Base-by-base conservation (phyloP, 2,888 invertebrate genomes). In the Pristionchus japonicus region DNA sequence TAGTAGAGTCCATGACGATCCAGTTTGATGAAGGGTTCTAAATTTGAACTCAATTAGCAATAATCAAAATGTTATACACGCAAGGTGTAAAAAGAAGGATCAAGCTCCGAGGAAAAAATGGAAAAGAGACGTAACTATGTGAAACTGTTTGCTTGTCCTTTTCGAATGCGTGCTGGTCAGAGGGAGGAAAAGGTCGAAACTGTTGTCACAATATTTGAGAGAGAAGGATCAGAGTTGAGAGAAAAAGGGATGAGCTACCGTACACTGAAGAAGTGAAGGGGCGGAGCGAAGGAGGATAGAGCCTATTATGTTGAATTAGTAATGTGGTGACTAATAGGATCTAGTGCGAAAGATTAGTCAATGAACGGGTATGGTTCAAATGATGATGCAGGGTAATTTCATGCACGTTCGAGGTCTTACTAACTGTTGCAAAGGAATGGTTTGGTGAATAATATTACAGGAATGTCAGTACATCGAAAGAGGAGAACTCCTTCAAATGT, bases 121-220 rank as follows among this genome's bases (percentile, higher is more conserved):
- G n/a, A n/a, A n/a, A n/a, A n/a, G n/a, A n/a, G 61, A 27, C n/a
- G 11, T 61, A 11, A 23, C 27, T 27, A 1, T 3, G 11, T 31
- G 67, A 67, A 70, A 70, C 37, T 37, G 70, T 70, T 70, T 70
- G 37, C 37, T 70, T 70, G 70, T 23, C 15, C 70, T 70, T 70
- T 70, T 23, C 3, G 3, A 13, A n/a, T n/a, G 0, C 0, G 70
- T 17, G 70, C 20, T 31, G 15, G 70, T 20, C 37, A 1, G 70
- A 37, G 70, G 37, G 20, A 1, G 20, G 70, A 37, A 40, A 70
- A 34, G 37, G 57, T 6, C n/a, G 61, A 64, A 70, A 70, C 70
- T 70, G 70, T 70, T 70, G 70, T 23, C 20, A 34, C 37, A 70
- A 70, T 70, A 17, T 6, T 34, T 67, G 67, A 17, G 3, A 34